Base-by-base conservation (phyloP, 2,888 invertebrate genomes). In the Tetropium fuscum region DNA sequence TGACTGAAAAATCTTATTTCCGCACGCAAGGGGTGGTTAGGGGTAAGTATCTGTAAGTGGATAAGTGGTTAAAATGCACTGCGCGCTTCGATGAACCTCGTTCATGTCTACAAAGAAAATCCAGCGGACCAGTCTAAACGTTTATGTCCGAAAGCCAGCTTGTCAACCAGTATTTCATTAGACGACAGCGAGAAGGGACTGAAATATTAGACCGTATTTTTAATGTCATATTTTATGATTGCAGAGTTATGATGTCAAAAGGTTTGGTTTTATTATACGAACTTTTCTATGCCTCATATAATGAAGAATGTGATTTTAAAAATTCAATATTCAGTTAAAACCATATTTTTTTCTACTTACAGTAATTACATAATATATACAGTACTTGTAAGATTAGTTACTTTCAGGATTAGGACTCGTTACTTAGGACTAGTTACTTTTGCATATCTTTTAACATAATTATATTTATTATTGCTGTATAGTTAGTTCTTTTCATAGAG, bases 1-100 rank as follows among this genome's bases (percentile, higher is more conserved):
- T 59, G 58, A 59, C 59, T 63, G 63, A 63, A 64, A 64, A 60
- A 55, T 60, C 60, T 60, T 60, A 56, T 59, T 59, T 63, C 59
- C 56, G 49, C 59, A 43, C 47, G 25, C 16, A 43, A 41, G 43
- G 61, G 48, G 58, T 36, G 36, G 55, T 19, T 55, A 16, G 47
- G 56, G 51, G 53, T 45, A 45, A 58, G 58, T 60, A 60, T 63
- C 60, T 63, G 40, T 63, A 60, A 60, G 60, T 63, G 60, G 60
- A 80, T 80, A 80, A 79, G 79, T 79, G 79, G 79, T 78, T 78
- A 78, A 78, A 79, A 79, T 79, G 78, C 79, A 77, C 73, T 79
- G 71, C 69, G 75, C 79, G 80, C 79, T 79, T 72, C 76, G 80
- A 78, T 80, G 80, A 79, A 77, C 75, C 74, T 75, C 74, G 76